Base-by-base conservation (phyloP, 2,797 vertebrate species). In the Tapirus indicus region DNA sequence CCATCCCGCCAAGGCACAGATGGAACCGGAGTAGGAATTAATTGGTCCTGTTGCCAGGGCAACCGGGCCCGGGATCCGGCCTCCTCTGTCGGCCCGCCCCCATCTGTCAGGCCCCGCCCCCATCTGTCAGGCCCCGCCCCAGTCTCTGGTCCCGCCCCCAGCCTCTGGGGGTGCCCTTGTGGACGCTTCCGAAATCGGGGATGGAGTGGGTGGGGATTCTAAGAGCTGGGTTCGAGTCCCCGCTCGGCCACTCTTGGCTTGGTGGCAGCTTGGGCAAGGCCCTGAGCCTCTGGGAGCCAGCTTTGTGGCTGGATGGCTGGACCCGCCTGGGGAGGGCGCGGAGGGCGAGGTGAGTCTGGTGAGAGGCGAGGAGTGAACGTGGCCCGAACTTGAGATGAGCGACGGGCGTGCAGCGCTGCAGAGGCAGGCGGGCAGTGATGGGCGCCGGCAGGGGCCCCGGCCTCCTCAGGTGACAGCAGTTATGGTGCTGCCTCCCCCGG, bases 1-100 rank as follows among this genome's bases (percentile, higher is more conserved):
- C 97, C 97, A 96, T 89, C 97, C 93, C 93, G 92, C 97, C 95
- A 93, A 96, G 94, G 97, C 96, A 64, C 97, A 98, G 98, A 97
- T 98, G 96, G 98, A 97, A 88, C 93, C 29, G 91, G 88, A 95
- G 96, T 98, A 95, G 95, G 98, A 98, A 98, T 98, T 98, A 98
- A 98, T 98, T 98, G 98, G 97, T 98, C 77, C 82, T 0, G 98
- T 99, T 99, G 96, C 98, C 97, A 97, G 88, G 98, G 98, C 98
- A 98, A 99, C 98, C 0, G 88, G 97, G 97, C 98, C 97, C 95
- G 79, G 97, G 96, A 98, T 98, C 88, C 93, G 97, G 97, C 79
- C 97, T 98, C 95, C 95, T 96, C 66, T 58, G 12, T 35, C 6
- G 3, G 52, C 64, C 83, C 18, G 21, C 52, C 82, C 52, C 32